Base-by-base conservation (phyloP, 1,140 invertebrate species). In the Bombus breviceps region DNA sequence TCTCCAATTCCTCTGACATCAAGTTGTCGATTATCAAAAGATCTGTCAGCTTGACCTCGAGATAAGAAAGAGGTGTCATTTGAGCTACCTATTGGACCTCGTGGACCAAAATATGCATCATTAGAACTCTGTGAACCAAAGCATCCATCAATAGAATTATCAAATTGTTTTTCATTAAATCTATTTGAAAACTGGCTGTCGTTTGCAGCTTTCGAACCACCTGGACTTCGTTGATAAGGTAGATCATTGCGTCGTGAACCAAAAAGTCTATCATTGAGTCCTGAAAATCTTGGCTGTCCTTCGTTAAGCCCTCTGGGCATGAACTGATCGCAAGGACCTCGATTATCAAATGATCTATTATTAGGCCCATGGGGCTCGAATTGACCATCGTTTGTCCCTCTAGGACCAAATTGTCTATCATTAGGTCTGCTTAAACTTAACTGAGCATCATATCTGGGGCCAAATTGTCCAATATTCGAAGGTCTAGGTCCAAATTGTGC, bases 381-480 rank as follows among this genome's bases (percentile, higher is more conserved):
- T 15, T 85, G 85, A 37, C 79, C 72, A 62, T 88, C 80, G 71
- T 90, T 89, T 1, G 72, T 71, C 41, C 75, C 77, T 71, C 84
- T 88, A 1, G 91, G 79, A 71, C 76, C 83, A 43, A 91, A 91
- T 47, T 81, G 78, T 64, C 74, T 64, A 18, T 91, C 76, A 57
- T 28, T 78, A 3, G 83, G 53, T 71, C 80, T 73, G 57, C 84
- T 78, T 69, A 85, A 71, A 12, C 69, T 78, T 28, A 88, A 39
- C 8, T 59, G 75, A 28, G 13, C 12, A 37, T 77, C 75, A 13
- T n/a, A 18, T 77, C 80, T 88, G 34, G 75, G 66, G 18, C 73
- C 62, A 39, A 86, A 89, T 9, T 68, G 85, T 83, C 84, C 83
- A 68, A 71, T 41, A n/a, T 84, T 81, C 18, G 73, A 15, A 22